Conservation (phyloP, 2,113 vertebrate species). For the Pseudorasbora parva region DNA sequence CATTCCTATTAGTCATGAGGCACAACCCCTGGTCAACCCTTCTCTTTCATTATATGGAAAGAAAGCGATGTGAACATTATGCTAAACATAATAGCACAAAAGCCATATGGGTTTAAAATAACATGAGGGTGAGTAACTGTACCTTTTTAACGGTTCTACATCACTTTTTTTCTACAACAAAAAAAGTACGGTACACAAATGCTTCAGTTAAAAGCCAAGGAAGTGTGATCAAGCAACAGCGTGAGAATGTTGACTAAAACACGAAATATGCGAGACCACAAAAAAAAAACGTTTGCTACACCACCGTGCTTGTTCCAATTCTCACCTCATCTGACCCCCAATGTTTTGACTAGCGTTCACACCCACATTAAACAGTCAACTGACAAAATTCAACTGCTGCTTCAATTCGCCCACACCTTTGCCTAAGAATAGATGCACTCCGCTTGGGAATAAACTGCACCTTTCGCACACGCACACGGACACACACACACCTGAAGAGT, state of each 20-base stretch:
- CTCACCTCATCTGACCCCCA: not conserved
- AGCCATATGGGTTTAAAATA: not conserved
- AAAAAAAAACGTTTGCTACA: not conserved
- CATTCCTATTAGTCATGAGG: not conserved
- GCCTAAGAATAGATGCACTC: not conserved
- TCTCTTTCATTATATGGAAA: not conserved
- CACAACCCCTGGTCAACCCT: not conserved
- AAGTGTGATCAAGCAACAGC: conserved; percentile 3
- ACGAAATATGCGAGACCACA: not conserved
- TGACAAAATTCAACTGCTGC: not conserved
- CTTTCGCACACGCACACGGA: not conserved
- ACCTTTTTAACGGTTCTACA: not conserved
- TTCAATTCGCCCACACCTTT: not conserved
- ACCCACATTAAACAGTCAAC: not conserved
- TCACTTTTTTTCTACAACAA: not conserved
- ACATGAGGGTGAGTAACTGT: not conserved
- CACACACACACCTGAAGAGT: conserved; percentile 82
- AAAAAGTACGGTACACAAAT: not conserved
- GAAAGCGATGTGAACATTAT: too few species aligned
- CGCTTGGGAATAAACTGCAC: not conserved
- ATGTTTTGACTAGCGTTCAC: not conserved
- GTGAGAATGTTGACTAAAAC: not conserved
- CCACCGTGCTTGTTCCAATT: not conserved
- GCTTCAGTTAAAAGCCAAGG: not conserved
- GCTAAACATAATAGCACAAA: not conserved